These are phyloP conservation scores for Umimayanthus chanpuru DNA, from an alignment of 92 coral and sea anemone species.

Conservation along the genomic window DNA sequence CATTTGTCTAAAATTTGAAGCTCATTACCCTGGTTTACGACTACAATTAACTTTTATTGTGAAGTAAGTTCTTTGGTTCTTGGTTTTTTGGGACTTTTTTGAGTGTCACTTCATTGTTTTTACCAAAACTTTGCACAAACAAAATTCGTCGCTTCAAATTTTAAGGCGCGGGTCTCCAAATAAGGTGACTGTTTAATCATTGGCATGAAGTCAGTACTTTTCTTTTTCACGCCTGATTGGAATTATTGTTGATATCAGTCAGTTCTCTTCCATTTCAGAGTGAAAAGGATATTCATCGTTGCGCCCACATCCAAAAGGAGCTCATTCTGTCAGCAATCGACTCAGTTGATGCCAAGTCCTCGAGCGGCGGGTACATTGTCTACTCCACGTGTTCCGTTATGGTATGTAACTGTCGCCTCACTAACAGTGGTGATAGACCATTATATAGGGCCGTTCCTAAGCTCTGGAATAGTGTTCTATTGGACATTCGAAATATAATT, in stretches of 20 bases:
- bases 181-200: too few relatives aligned
- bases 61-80: not conserved
- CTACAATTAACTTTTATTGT: too few relatives aligned
- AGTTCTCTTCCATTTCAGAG: slow-evolving; percentile 52
- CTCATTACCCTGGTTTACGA: too few relatives aligned
- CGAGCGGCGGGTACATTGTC: slow-evolving; percentile 89
- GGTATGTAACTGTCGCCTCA: slow-evolving; percentile 52
- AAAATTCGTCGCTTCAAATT: not conserved
- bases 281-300: slow-evolving; percentile 89
- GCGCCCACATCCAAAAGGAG: slow-evolving; percentile 90
- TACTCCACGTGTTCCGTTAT: slow-evolving; percentile 96
- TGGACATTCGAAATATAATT: too few relatives aligned
- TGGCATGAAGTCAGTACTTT: too few relatives aligned
- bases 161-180: too few relatives aligned
- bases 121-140: not conserved
- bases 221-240: too few relatives aligned
- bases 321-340: slow-evolving; percentile 90
- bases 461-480: too few relatives aligned
- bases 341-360: slow-evolving; percentile 90
- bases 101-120: not conserved
- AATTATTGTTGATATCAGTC: too few relatives aligned
- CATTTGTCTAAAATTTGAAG: not conserved
- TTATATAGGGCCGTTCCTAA: too few relatives aligned
- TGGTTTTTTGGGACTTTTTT: not conserved
- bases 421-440: too few relatives aligned